Percentiles rank a stretch among this genome's conserved stretches.
phyloP scores from a whole-genome alignment of 2,797 vertebrate species.

The Prionace glauca region DNA sequence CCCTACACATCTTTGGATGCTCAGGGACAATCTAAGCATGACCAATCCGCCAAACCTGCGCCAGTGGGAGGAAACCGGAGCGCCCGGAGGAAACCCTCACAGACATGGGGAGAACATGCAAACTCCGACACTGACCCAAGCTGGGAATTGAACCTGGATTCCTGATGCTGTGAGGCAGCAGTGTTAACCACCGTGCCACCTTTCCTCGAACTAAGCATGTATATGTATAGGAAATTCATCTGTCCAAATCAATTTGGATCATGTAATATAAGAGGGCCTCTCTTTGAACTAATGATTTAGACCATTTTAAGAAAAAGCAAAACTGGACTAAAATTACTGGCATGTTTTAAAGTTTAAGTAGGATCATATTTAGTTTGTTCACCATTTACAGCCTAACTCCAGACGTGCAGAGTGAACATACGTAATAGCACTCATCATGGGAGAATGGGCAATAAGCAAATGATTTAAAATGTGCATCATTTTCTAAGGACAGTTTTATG shows the following conservation, averaged over 20 bases:
- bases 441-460: not conserved
- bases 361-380: not conserved
- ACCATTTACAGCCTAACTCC: not conserved
- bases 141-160: too few species aligned
- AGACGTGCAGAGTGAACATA: not conserved
- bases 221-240: not conserved
- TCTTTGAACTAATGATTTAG: not conserved
- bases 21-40: too few species aligned
- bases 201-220: not conserved
- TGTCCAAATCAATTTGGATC: not conserved
- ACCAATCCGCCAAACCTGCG: too few species aligned
- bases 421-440: not conserved
- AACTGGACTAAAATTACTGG: not conserved
- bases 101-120: too few species aligned
- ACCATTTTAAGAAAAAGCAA: not conserved
- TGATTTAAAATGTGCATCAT: not conserved
- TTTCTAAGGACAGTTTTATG: not conserved
- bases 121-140: too few species aligned
- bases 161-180: too few species aligned
- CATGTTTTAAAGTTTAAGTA: not conserved
- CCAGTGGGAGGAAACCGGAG: too few species aligned
- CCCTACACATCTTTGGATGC: too few species aligned
- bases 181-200: too few species aligned
- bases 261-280: not conserved
- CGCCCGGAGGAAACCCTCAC: too few species aligned